These are phyloP conservation scores for Nebria salina DNA, from an alignment of 2,888 invertebrate species.

Conservation along the genomic window DNA sequence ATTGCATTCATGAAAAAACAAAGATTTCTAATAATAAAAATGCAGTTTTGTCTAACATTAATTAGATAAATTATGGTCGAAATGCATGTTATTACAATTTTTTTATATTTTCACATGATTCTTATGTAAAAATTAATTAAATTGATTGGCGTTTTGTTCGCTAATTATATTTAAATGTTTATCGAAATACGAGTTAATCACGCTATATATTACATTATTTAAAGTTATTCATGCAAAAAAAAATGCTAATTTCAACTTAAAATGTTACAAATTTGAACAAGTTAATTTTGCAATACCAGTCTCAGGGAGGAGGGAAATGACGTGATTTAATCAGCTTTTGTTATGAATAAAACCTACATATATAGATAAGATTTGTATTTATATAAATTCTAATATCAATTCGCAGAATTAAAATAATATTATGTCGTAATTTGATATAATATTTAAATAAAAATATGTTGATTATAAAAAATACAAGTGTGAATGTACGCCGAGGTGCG, in stretches of 20 bases:
- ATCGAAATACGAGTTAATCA: not conserved
- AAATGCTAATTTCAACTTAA: not conserved
- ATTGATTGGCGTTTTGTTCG: not conserved
- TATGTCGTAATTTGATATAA: not conserved
- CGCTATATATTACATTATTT: not conserved
- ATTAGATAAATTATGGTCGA: not conserved
- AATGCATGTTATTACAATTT: not conserved
- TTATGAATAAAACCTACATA: not conserved
- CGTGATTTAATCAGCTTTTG: not conserved
- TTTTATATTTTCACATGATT: not conserved
- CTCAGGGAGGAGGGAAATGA: not conserved
- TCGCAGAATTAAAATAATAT: not conserved
- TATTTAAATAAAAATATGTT: not conserved
- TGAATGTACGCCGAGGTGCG: not conserved
- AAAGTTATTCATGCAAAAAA: not conserved
- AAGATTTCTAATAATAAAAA: not conserved
- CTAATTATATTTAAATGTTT: not conserved
- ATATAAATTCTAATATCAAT: not conserved
- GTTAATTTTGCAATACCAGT: too few relatives aligned
- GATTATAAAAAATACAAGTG: not conserved
- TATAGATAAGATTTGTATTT: not conserved
- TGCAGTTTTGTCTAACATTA: not conserved
- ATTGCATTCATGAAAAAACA: not conserved
- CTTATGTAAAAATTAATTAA: constrained; percentile 1
- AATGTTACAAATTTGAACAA: not conserved